Evolutionary conservation across 1,140 invertebrate genomes (phyloP).

Genomic region (Andricus grossulariae): DNA sequence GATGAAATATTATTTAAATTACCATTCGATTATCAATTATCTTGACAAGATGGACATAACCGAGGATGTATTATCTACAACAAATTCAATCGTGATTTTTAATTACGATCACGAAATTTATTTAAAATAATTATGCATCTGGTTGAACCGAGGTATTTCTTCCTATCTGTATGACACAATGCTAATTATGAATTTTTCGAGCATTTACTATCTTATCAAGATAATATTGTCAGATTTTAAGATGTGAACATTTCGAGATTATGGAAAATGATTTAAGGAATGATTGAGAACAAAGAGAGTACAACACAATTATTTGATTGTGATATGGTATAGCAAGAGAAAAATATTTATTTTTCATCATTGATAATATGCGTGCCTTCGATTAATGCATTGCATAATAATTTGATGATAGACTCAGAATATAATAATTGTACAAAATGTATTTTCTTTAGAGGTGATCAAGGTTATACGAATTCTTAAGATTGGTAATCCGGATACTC

Average conservation of each 20-base stretch:
- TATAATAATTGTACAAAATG: slow-evolving; percentile 30
- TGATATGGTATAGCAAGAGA: not conserved
- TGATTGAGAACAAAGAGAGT: not conserved
- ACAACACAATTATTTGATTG: not conserved
- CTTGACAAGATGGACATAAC: no score
- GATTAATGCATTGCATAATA: slow-evolving; percentile 26
- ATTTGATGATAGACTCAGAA: slow-evolving; percentile 39
- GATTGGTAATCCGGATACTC: not conserved
- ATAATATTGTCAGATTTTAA: not conserved
- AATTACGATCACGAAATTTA: no score
- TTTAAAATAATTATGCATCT: no score
- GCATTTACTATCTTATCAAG: slow-evolving; percentile 9
- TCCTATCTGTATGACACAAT: not conserved
- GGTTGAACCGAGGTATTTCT: no score
- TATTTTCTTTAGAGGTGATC: slow-evolving; percentile 4
- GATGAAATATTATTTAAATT: no score
- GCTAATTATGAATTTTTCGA: not conserved
- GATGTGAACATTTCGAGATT: not conserved
- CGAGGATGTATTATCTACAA: no score
- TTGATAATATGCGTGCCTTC: slow-evolving; percentile 34
- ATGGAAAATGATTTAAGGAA: no score
- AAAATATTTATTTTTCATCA: not conserved
- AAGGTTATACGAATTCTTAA: slow-evolving; percentile 18
- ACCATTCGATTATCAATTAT: no score
- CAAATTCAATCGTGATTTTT: no score